These are phyloP conservation scores for Rhorus exstirpatorius DNA, from an alignment of 2,888 invertebrate species.

Conservation along the genomic window DNA sequence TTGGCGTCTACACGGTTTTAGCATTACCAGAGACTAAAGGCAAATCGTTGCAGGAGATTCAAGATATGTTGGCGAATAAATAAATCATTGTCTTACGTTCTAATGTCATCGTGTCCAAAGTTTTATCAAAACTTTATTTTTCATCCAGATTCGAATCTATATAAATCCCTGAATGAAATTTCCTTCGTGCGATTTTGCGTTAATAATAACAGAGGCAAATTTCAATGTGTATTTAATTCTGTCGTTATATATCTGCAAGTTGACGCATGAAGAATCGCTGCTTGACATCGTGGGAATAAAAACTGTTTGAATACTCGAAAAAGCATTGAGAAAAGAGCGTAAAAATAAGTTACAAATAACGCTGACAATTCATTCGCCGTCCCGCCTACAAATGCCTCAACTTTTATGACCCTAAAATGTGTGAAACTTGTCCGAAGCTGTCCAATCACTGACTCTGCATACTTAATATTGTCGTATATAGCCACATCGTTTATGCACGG, in stretches of 20 bases:
- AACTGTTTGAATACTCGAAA: not conserved
- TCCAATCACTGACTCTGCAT: constrained; percentile 8
- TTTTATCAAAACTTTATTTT: not conserved
- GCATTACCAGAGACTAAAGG: constrained; percentile 81
- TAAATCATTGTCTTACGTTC: constrained; percentile 29
- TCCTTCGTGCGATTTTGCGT: not conserved
- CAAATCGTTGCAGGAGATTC: constrained; percentile 80
- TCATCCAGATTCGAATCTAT: constrained; percentile 1
- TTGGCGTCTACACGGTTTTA: constrained; percentile 63
- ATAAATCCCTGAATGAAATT: not conserved
- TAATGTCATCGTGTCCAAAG: not conserved
- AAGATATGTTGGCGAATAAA: constrained; percentile 73
- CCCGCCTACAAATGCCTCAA: not conserved
- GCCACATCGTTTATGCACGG: not conserved
- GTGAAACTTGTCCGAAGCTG: not conserved
- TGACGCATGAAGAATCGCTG: too few species aligned
- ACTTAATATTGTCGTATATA: not conserved
- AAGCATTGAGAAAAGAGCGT: constrained; percentile 8
- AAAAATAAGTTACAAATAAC: not conserved
- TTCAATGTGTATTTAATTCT: too few species aligned
- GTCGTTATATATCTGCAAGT: not conserved
- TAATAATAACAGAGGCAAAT: too few species aligned
- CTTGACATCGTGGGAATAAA: not conserved
- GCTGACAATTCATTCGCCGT: not conserved
- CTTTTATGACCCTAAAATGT: not conserved